A percentile compares a stretch with the other conserved stretches of the same genome.
These are phyloP conservation scores for Fregata magnificens DNA, from an alignment of 2,113 vertebrate species.

Conservation along the genomic window DNA sequence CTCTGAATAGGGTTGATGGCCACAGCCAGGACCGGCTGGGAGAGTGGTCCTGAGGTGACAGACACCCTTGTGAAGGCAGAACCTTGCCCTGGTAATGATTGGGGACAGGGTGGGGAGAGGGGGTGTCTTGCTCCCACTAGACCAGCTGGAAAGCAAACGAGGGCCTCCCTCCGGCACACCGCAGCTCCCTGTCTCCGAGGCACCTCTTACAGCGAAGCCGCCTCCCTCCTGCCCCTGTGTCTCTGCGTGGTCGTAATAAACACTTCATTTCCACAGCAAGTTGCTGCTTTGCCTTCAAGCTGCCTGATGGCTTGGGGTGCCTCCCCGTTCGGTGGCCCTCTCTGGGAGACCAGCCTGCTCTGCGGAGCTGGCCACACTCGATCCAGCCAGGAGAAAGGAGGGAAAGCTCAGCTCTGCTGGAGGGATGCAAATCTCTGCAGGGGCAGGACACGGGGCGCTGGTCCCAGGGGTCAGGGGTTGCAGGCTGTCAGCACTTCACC, in stretches of 20 bases:
- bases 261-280: not conserved
- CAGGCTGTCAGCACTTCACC: not conserved
- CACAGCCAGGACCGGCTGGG: not conserved
- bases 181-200: not conserved
- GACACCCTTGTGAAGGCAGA: not conserved
- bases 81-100: not conserved
- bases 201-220: not conserved
- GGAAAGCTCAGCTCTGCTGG: not conserved
- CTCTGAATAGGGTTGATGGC: not conserved
- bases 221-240: not conserved
- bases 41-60: not conserved
- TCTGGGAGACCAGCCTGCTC: not conserved
- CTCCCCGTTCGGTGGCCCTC: no score
- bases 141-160: not conserved
- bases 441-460: rapidly evolving
- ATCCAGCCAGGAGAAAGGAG: not conserved
- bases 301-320: not conserved
- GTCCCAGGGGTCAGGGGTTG: rapidly evolving
- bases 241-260: not conserved
- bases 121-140: not conserved
- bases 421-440: rapidly evolving
- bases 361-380: rapidly evolving
- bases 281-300: not conserved
- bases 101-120: not conserved
- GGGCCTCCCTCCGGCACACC: not conserved